Evolutionary conservation across 1,140 invertebrate species (phyloP).

Genomic region (Sinonovacula constricta): DNA sequence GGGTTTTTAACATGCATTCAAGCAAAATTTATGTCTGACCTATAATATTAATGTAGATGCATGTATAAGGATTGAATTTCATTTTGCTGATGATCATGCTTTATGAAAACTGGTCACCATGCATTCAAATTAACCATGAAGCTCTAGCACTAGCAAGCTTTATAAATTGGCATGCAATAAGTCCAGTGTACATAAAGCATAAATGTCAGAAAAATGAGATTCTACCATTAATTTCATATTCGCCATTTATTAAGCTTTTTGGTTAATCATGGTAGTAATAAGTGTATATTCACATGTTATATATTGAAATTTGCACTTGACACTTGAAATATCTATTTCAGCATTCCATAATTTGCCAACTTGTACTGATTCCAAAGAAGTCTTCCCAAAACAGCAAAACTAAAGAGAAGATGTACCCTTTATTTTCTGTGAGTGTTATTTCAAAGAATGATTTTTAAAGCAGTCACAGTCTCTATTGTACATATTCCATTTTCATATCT

Average conservation of each 20-base stretch:
- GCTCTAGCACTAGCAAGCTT: background rate
- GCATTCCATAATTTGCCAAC: slow-evolving; percentile 33
- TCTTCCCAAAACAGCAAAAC: background rate
- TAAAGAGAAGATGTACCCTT: background rate
- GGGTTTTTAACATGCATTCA: too few relatives aligned
- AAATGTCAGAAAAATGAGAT: background rate
- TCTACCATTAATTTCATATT: too few relatives aligned
- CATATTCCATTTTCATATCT: background rate
- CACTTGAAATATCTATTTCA: slow-evolving; percentile 14
- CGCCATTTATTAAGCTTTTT: too few relatives aligned
- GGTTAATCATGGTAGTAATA: background rate
- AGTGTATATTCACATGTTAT: background rate
- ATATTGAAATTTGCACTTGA: background rate
- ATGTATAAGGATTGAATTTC: too few relatives aligned
- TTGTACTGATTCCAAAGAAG: slow-evolving; percentile 27
- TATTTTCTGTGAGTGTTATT: background rate
- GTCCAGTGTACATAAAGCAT: background rate
- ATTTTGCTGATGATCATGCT: too few relatives aligned
- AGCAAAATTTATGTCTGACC: too few relatives aligned
- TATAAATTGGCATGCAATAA: background rate
- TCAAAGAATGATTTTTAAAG: background rate
- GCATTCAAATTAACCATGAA: too few relatives aligned
- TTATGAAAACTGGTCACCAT: too few relatives aligned
- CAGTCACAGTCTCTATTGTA: background rate
- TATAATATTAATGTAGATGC: too few relatives aligned